A percentile compares a stretch with the other conserved stretches of the same genome.
Evolutionary conservation across 2,888 invertebrate species (phyloP).

Genomic region (Andrena bicolor): DNA sequence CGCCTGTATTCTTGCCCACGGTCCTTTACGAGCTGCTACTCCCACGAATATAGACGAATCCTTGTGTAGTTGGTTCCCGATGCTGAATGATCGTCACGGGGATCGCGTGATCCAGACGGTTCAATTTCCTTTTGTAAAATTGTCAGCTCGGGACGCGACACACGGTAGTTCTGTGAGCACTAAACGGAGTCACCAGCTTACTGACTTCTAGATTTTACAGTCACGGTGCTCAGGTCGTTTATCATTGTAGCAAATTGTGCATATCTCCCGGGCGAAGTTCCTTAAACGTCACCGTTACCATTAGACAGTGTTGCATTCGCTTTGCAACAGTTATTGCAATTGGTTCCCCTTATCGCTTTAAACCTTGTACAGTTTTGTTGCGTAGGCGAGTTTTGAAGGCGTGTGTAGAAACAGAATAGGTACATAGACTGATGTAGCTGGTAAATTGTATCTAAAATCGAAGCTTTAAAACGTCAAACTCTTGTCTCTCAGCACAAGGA

Average conservation of each 20-base stretch:
- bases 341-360: slow-evolving; percentile 32
- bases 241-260: not conserved
- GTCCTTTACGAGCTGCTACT: not conserved
- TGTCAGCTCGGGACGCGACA: not conserved
- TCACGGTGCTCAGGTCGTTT: not conserved
- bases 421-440: no score
- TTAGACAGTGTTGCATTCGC: not conserved
- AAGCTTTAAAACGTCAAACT: not conserved
- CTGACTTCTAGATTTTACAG: no score
- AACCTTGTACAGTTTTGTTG: not conserved
- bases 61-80: slow-evolving; percentile 21
- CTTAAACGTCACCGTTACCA: not conserved
- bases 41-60: not conserved
- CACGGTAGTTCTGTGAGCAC: not conserved
- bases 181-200: no score
- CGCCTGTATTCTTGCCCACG: not conserved
- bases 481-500: not conserved
- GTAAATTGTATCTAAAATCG: not conserved
- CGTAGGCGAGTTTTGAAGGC: slow-evolving; percentile 18
- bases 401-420: no score
- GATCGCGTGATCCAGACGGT: slow-evolving; percentile 26
- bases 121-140: not conserved
- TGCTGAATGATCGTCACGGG: slow-evolving; percentile 16
- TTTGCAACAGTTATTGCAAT: not conserved
- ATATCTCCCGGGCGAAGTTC: not conserved